Evolutionary conservation across 2,113 vertebrate species (phyloP), one percentile per base, ranked within the genome.

Genomic region (Toxotes jaculatrix): DNA sequence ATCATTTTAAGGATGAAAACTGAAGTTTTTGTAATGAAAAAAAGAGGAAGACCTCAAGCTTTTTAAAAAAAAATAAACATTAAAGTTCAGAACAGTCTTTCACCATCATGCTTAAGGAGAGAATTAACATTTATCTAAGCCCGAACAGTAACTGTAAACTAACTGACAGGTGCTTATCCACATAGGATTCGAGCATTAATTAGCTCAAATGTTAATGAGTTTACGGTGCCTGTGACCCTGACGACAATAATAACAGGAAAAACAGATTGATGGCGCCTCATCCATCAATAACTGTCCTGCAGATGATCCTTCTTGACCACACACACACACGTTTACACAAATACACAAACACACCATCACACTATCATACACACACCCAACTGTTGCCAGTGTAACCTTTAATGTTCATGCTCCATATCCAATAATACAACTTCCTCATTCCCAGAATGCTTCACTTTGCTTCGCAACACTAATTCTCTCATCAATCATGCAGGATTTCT

Each of bases 401-500:
- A 83, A 84, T 85, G 81, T 38, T 27, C 84, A 65, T 16, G 80
- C 74, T 90, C 72, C 42, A 40, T 27, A 19, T 79, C 82, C 84
- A 84, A 82, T 87, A 85, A 88, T 77, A 71, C 74, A 77, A 87
- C 82, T 85, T 88, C 80, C 65, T 77, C 62, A 76, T 83, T 77
- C 84, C 84, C 87, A 87, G 70, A 82, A 85, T 79, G 88, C 84
- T 61, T 80, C 77, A 77, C 78, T 88, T 74, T 85, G 78, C 77
- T 88, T 74, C 84, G 77, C 76, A 81, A 88, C 85, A 84, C 87
- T 90, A 90, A 93, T 91, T 93, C 83, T 51, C 43, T 90, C 93
- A 93, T 94, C 93, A 94, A 91, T 95, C 92, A 88, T 65, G 36
- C 71, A 45, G 77, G 79, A 90, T 91, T 84, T 79, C 81, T 74